Conservation (phyloP, 2,888 invertebrate genomes). For the Ypsolopha scabrella region DNA sequence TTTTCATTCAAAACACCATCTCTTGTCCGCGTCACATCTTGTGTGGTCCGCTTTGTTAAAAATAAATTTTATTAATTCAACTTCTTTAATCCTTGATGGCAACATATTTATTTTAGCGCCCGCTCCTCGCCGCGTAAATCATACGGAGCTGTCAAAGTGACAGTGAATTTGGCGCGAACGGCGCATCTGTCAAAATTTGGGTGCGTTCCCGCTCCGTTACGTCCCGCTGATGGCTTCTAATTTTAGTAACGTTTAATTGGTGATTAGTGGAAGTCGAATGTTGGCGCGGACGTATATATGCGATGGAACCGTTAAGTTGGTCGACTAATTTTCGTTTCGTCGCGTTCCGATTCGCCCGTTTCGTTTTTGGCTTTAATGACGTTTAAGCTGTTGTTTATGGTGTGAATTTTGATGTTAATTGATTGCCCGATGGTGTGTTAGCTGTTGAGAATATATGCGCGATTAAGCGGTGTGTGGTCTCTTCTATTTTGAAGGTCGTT, state of each 20-base stretch:
- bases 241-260: constrained; percentile 35
- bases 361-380: background rate
- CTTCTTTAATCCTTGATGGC: constrained; percentile 34
- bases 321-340: constrained; percentile 1
- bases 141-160: constrained; percentile 37
- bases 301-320: constrained; percentile 10
- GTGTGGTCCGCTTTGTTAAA: constrained; percentile 38
- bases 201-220: constrained; percentile 3
- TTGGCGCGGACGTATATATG: constrained; percentile 36
- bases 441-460: constrained; percentile 7
- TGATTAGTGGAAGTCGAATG: constrained; percentile 34
- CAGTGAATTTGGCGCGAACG: constrained; percentile 52
- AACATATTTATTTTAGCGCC: constrained; percentile 34
- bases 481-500: too few species aligned
- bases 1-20: constrained; percentile 1
- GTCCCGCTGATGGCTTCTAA: constrained; percentile 13
- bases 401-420: constrained; percentile 14
- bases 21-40: constrained; percentile 15
- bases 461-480: background rate
- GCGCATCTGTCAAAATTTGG: constrained; percentile 17
- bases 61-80: constrained; percentile 40
- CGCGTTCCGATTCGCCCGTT: background rate
- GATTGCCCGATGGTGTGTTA: constrained; percentile 15
- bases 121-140: constrained; percentile 39
- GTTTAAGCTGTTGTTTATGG: background rate